Evolutionary conservation across 2,888 invertebrate genomes (phyloP), one percentile per base, ranked within the genome.

Genomic region (Chrysolina americana): DNA sequence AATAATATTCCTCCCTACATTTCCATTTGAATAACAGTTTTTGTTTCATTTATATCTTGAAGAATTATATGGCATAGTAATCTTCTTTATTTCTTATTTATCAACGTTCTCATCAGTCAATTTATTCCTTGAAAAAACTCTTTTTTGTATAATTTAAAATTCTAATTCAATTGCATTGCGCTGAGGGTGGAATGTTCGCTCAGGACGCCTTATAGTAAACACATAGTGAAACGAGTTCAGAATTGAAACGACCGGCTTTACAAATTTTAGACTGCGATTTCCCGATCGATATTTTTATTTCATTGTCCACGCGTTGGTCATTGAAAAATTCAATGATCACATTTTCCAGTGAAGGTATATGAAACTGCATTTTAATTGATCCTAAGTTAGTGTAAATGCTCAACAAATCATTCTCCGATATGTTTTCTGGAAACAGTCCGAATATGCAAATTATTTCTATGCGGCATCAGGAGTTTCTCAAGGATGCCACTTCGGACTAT

Each of bases 141-240:
- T 41, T 74, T 73, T 74, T 69, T 36, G 66, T 62, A 71, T 76
- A 69, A 71, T 72, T 70, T 73, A 56, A 73, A 72, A 71, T 76
- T 73, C 76, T 74, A 76, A 73, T 70, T 74, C 74, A 72, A 74
- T 76, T 76, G 56, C 68, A 48, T 41, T 64, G 50, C n/a, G 68
- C 70, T 62, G 56, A 74, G 50, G 73, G 65, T 28, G 65, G 47
- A 71, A 68, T 63, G 63, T 71, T 71, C 62, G 41, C 65, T 59
- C 59, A 59, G 71, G 66, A 68, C 41, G 13, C 62, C 71, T 71
- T 74, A 71, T 62, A 73, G 69, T 70, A 70, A 64, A 74, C 73
- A 73, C 73, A 73, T 70, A 71, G 64, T 70, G 17, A 71, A 68
- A 68, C 74, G 74, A 74, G 73, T 62, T 62, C 56, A 21, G 74